These are phyloP conservation scores for Caranx melampygus DNA, from an alignment of 2,113 vertebrate genomes.

Conservation along the genomic window DNA sequence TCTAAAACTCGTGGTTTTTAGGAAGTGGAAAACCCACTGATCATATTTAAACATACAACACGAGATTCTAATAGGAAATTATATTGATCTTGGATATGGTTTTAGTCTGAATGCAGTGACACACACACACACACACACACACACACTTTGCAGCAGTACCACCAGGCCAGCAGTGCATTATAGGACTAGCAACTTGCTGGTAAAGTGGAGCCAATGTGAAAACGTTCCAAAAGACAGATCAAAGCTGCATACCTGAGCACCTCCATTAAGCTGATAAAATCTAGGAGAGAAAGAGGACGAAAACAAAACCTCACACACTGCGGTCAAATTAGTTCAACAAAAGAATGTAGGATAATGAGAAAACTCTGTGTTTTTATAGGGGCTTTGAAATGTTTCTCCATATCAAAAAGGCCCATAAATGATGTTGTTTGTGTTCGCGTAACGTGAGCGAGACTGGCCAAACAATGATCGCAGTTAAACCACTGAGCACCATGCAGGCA, in stretches of 20 bases:
- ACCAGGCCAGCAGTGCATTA: conserved; percentile 47
- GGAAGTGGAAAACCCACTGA: neutral
- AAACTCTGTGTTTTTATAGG: conserved; percentile 41
- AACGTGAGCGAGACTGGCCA: neutral
- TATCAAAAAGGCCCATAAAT: conserved; percentile 25
- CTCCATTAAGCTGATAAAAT: conserved; percentile 74
- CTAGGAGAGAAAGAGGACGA: conserved; percentile 44
- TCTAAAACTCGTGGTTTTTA: neutral
- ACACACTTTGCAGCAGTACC: neutral
- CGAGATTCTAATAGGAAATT: neutral
- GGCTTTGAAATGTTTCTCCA: conserved; percentile 10
- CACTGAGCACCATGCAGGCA: neutral
- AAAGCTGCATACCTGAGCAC: conserved; percentile 77
- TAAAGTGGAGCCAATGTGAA: conserved; percentile 76
- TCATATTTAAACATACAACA: neutral
- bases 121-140: neutral
- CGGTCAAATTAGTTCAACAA: conserved; percentile 46
- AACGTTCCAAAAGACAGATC: conserved; percentile 73
- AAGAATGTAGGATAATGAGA: conserved; percentile 61
- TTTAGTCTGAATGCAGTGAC: neutral
- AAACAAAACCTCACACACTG: conserved; percentile 65
- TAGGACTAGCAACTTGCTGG: conserved; percentile 67
- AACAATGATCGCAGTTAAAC: neutral
- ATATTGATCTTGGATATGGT: neutral
- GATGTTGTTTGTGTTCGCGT: conserved; percentile 12